Base-by-base conservation (phyloP, 2,797 vertebrate genomes). In the Synaphobranchus kaupii region DNA sequence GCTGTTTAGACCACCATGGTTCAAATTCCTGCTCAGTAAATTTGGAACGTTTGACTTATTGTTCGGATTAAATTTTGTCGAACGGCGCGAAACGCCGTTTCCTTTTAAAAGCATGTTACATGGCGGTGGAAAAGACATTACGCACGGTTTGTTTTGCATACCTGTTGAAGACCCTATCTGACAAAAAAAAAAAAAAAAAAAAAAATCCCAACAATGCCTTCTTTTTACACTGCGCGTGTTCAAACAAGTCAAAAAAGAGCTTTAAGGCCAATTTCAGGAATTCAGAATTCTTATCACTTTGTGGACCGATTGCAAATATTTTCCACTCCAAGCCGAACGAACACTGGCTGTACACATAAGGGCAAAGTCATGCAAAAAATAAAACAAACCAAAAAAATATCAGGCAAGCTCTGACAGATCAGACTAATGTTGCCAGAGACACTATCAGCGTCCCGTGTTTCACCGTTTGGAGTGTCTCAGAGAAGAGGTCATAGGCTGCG, bases 271-370 rank as follows among this genome's bases (percentile, higher is more conserved):
- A 60, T 88, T 76, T 88, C 85, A 86, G 60, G 20, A 84, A 83
- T 90, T 90, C 88, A 58, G 66, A 58, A 54, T 39, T 83, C 76
- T 88, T 84, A 87, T 90, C 87, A 85, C 73, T 83, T 84, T 84
- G 66, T 73, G 73, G 73, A 85, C 71, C 4, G 66, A 89, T 88
- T 54, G 63, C 56, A 86, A 85, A 83, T 66, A 84, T 90, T 84
- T 84, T 68, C 71, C 71, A 82, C 87, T 85, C 58, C 34, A 82
- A 82, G 47, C 73, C 34, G 34, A 44, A 68, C 50, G 50, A 60
- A 34, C 84, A 50, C 39, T 9, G 28, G 73, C 87, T 66, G 83
- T 68, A 54, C 58, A 82, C 52, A 82, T 66, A 68, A 31, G 87
- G 73, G 73, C 28, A 15, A 58, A 87, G 50, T 56, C 34, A 2